Evolutionary conservation across 1,140 invertebrate species (phyloP).

Genomic region (Drosophila tani): DNA sequence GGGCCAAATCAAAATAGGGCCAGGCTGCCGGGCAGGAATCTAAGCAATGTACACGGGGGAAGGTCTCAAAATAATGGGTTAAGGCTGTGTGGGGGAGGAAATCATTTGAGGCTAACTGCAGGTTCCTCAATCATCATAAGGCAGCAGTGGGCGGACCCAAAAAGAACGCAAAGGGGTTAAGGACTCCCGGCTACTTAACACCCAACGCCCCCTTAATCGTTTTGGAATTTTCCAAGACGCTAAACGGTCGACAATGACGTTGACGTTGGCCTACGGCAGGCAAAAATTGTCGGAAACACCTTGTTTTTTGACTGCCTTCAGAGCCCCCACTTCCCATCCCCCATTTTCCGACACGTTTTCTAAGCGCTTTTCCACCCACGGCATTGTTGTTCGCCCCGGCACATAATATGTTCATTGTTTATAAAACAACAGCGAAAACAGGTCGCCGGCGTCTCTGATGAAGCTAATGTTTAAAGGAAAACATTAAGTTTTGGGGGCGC

Average conservation of each 20-base stretch:
- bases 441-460: constrained; percentile 50
- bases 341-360: constrained; percentile 24
- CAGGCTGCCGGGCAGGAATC: background rate
- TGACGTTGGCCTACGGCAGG: constrained; percentile 44
- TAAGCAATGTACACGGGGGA: no score
- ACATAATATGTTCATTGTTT: constrained; percentile 77
- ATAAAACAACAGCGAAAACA: constrained; percentile 71
- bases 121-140: constrained; percentile 34
- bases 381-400: constrained; percentile 45
- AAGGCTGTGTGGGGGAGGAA: constrained; percentile 13
- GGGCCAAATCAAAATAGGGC: constrained; percentile 18
- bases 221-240: constrained; percentile 50
- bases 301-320: constrained; percentile 61
- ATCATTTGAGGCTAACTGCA: constrained; percentile 47
- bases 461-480: constrained; percentile 30
- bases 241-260: constrained; percentile 55
- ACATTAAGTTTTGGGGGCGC: constrained; percentile 13
- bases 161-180: constrained; percentile 16
- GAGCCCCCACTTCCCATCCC: background rate
- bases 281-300: constrained; percentile 67
- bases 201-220: constrained; percentile 37
- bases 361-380: constrained; percentile 16
- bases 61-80: constrained; percentile 28
- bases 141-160: constrained; percentile 6
- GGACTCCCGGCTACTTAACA: constrained; percentile 40